Evolutionary conservation across 1,140 invertebrate genomes (phyloP).

Genomic region (Elymnias hypermnestra): DNA sequence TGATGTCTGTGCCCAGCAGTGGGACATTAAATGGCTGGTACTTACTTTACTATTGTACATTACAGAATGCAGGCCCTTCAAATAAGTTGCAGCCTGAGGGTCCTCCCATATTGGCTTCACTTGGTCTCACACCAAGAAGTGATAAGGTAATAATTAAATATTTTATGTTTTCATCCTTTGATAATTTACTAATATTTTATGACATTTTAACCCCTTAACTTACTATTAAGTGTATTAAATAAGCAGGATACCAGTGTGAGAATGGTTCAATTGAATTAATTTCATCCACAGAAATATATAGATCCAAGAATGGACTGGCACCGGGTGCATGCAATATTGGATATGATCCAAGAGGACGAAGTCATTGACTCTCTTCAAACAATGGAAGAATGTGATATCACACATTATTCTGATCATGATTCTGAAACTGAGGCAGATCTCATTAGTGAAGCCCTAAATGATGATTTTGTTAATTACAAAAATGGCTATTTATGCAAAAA

Average conservation of each 20-base stretch:
- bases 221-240: neutral
- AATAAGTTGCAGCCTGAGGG: conserved; percentile 68
- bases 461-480: conserved; percentile 48
- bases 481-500: conserved; percentile 57
- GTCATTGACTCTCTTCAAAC: conserved; percentile 62
- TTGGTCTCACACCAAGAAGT: conserved; percentile 72
- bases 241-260: conserved; percentile 26
- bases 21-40: too few species aligned
- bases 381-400: conserved; percentile 56
- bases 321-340: conserved; percentile 70
- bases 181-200: conserved; percentile 15
- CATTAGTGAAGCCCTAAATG: conserved; percentile 30
- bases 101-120: conserved; percentile 71
- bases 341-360: conserved; percentile 67
- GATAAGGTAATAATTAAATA: conserved; percentile 71
- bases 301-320: conserved; percentile 73
- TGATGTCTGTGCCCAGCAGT: too few species aligned
- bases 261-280: conserved; percentile 69
- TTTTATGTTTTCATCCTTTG: conserved; percentile 35
- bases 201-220: conserved; percentile 26
- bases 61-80: conserved; percentile 48
- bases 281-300: conserved; percentile 72
- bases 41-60: too few species aligned
- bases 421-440: conserved; percentile 62
- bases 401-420: conserved; percentile 62